Base-by-base conservation (phyloP, 2,888 invertebrate species). In the Autographa gamma region DNA sequence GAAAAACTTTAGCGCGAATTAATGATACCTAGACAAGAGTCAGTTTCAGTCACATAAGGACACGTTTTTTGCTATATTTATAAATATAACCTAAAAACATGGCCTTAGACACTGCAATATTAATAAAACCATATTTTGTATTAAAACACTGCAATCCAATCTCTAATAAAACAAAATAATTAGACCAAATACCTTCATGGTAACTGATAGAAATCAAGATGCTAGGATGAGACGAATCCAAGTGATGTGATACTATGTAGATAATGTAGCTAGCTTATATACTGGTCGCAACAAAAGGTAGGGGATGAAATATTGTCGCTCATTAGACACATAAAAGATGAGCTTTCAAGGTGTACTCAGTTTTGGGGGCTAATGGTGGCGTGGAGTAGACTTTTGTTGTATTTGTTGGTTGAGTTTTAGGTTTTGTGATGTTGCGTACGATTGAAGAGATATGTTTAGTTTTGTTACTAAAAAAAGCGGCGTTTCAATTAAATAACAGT, bases 261-360 rank as follows among this genome's bases (percentile, higher is more conserved):
- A 74, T 69, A 71, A 69, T 81, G 79, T 58, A 31, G 63, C 19
- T 65, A 84, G 81, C 90, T 95, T 95, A 90, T 94, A 95, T 94
- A 95, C 88, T 70, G n/a, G 34, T 58, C 43, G 64, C 41, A 70
- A 73, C 32, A 52, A 72, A 71, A 73, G 79, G 80, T 87, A 90
- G 93, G 94, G 94, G 93, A 78, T 94, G 93, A 94, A 91, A 91
- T 89, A 95, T 94, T 79, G 82, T 61, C 58, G 32, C 83, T 90
- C 92, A 93, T 94, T 93, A 93, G 77, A 60, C 56, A 83, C 78
- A 93, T 88, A 93, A 92, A 88, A 89, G 90, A 90, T 74, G 87
- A 90, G 87, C 89, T 91, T 89, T 92, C 93, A 95, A 94, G 93
- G 93, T 88, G 86, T 83, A 69, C 66, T 77, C 75, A 83, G 81